These are phyloP conservation scores for Elephas maximus DNA, from an alignment of 2,113 vertebrate species.

Conservation along the genomic window DNA sequence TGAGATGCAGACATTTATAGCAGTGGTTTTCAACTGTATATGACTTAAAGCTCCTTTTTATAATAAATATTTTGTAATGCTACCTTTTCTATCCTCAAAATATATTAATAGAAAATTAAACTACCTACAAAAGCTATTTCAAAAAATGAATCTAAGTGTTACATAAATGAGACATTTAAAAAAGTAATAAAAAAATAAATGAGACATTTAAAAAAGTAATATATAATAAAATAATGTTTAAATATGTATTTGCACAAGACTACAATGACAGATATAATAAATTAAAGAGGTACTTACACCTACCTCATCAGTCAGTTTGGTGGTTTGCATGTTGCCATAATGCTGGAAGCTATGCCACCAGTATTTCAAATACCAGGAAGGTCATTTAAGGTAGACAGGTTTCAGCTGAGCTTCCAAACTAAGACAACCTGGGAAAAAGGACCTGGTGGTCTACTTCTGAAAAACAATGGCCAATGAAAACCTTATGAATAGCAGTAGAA, in stretches of 20 bases:
- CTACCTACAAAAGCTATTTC: slow-evolving; percentile 9
- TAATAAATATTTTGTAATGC: not conserved
- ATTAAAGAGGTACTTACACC: not conserved
- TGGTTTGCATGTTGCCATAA: no score
- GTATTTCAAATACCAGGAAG: no score
- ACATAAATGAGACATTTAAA: not conserved
- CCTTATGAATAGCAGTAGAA: no score
- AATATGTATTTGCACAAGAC: not conserved
- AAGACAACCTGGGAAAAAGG: no score
- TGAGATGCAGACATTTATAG: not conserved
- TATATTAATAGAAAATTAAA: slow-evolving; percentile 19
- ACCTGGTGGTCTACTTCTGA: no score
- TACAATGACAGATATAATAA: not conserved
- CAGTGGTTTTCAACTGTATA: not conserved
- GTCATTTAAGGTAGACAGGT: no score
- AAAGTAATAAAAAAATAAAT: not conserved
- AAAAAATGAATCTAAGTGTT: not conserved
- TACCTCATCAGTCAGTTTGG: not conserved
- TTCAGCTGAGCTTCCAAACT: no score
- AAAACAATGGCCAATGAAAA: no score
- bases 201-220: not conserved
- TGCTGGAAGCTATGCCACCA: no score
- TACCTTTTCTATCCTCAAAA: not conserved
- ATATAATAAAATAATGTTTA: not conserved
- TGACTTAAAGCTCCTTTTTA: not conserved